These are phyloP conservation scores for Eumaeus atala DNA, from an alignment of 1,140 invertebrate species.

Conservation along the genomic window DNA sequence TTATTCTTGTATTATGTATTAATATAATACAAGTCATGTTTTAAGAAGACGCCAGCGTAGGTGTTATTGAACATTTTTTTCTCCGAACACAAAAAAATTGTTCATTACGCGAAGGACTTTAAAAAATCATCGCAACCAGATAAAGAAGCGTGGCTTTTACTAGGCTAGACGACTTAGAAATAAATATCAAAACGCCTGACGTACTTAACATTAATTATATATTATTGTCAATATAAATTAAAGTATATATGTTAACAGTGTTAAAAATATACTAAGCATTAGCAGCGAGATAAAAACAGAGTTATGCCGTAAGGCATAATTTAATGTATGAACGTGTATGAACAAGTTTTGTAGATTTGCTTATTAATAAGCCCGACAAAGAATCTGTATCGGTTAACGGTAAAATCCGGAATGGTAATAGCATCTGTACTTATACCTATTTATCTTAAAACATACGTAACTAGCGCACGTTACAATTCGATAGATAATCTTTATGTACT, in stretches of 20 bases:
- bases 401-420: constrained; percentile 65
- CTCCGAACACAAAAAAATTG: too few relatives aligned
- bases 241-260: constrained; percentile 22
- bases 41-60: too few relatives aligned
- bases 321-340: constrained; percentile 36
- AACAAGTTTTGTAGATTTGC: constrained; percentile 52
- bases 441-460: constrained; percentile 50
- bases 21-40: too few relatives aligned
- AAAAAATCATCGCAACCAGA: too few relatives aligned
- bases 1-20: too few relatives aligned
- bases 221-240: too few relatives aligned
- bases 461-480: constrained; percentile 54
- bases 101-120: too few relatives aligned
- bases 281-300: constrained; percentile 20
- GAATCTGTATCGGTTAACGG: constrained; percentile 67
- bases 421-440: constrained; percentile 56
- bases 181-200: too few relatives aligned
- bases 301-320: constrained; percentile 31
- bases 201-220: too few relatives aligned
- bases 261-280: constrained; percentile 15
- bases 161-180: too few relatives aligned
- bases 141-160: too few relatives aligned
- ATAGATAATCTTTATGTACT: constrained; percentile 47
- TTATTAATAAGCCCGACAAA: constrained; percentile 67
- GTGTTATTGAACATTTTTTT: too few relatives aligned